phyloP scores from a whole-genome alignment of 1,140 invertebrate species.

The Ericerus pela region DNA sequence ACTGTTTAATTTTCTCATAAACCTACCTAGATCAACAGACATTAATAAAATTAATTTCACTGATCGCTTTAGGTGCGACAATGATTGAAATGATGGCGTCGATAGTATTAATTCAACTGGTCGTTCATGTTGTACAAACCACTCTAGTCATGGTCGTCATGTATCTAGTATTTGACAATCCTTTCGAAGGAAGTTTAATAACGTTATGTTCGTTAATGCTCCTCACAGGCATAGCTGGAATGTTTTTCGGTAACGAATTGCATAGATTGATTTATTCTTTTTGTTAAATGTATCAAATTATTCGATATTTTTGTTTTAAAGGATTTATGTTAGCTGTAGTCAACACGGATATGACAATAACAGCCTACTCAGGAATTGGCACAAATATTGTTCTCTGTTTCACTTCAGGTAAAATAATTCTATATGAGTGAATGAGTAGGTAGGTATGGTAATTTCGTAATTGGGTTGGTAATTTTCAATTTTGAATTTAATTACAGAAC shows the following conservation, averaged over 20 bases:
- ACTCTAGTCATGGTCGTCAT: constrained; percentile 58
- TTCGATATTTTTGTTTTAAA: constrained; percentile 10
- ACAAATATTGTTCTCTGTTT: constrained; percentile 18
- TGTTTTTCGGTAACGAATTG: constrained; percentile 35
- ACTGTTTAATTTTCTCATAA: no score
- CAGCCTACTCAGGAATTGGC: constrained; percentile 17
- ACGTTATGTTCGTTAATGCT: constrained; percentile 35
- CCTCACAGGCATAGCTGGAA: constrained; percentile 39
- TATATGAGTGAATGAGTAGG: not conserved
- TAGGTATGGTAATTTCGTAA: no score
- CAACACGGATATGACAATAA: constrained; percentile 14
- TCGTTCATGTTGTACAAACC: constrained; percentile 70
- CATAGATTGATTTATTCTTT: not conserved
- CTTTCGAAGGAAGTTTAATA: constrained; percentile 34
- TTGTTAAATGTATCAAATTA: not conserved
- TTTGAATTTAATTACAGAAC: no score
- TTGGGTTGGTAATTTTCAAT: no score
- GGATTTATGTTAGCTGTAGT: constrained; percentile 19
- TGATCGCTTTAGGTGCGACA: constrained; percentile 47
- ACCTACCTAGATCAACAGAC: no score
- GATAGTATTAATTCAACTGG: constrained; percentile 70
- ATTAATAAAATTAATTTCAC: no score
- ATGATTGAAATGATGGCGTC: constrained; percentile 67
- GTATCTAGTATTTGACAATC: constrained; percentile 34
- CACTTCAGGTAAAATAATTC: constrained; percentile 15